These are phyloP conservation scores for Lasioglossum leucozonium DNA, from an alignment of 2,888 invertebrate species.

Conservation along the genomic window DNA sequence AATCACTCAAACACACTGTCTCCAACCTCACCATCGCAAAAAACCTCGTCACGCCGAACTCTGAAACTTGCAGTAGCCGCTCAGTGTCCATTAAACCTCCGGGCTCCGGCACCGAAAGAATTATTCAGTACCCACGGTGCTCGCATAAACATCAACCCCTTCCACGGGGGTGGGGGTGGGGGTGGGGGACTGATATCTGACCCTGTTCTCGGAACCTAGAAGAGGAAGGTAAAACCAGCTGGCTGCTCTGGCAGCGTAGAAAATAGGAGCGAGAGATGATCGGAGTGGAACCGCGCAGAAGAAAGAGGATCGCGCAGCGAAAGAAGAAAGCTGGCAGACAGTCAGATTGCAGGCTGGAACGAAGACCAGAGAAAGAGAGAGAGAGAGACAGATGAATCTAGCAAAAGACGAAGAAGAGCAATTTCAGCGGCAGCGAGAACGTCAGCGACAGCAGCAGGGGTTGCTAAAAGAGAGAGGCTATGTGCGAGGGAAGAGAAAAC, in stretches of 20 bases:
- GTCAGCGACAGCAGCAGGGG: conserved; percentile 70
- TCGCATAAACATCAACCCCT: conserved; percentile 5
- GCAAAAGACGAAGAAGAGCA: conserved; percentile 7
- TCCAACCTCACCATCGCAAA: neutral
- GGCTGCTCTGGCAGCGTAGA: conserved; percentile 11
- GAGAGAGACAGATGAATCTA: conserved; percentile 1
- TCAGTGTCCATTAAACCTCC: neutral
- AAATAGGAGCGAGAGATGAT: conserved; percentile 50
- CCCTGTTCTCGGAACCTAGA: neutral
- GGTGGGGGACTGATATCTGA: conserved; percentile 4
- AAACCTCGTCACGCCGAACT: neutral
- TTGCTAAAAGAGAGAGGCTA: conserved; percentile 74
- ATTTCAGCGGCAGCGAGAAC: conserved; percentile 58
- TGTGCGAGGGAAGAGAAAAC: conserved; percentile 48
- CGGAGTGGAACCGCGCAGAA: conserved; percentile 26
- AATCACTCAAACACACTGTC: neutral
- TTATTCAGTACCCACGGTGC: neutral
- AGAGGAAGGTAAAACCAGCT: conserved; percentile 21
- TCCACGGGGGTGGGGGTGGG: neutral
- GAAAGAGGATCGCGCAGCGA: conserved; percentile 57
- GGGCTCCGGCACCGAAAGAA: neutral
- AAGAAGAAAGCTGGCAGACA: conserved; percentile 72
- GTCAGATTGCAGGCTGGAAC: conserved; percentile 67
- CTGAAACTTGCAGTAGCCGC: neutral
- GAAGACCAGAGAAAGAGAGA: neutral